These are phyloP conservation scores for Myopa testacea DNA, from an alignment of 2,888 invertebrate genomes.

Conservation along the genomic window DNA sequence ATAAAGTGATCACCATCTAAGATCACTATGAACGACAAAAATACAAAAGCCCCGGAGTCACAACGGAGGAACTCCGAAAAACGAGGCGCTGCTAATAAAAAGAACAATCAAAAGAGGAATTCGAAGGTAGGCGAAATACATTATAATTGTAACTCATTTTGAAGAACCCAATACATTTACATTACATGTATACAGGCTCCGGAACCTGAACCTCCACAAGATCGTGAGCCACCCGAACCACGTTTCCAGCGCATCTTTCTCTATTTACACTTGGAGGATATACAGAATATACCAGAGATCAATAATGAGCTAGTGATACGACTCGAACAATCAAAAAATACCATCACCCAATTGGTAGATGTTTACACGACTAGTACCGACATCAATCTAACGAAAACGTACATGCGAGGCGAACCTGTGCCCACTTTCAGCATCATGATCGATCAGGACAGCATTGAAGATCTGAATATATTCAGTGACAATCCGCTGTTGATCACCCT, in stretches of 20 bases:
- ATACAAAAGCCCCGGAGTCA: too few species aligned
- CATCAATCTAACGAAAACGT: slow-evolving; percentile 50
- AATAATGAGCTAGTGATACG: slow-evolving; percentile 52
- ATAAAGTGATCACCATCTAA: too few species aligned
- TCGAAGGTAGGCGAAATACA: too few species aligned
- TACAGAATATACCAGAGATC: slow-evolving; percentile 47
- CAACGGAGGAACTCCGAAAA: too few species aligned
- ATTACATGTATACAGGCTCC: not conserved
- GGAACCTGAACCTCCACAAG: not conserved
- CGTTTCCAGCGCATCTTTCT: slow-evolving; percentile 54
- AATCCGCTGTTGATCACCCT: slow-evolving; percentile 56
- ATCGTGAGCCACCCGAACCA: not conserved
- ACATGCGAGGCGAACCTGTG: slow-evolving; percentile 32
- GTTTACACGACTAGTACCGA: slow-evolving; percentile 55
- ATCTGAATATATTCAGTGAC: slow-evolving; percentile 57
- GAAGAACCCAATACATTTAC: too few species aligned
- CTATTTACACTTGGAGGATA: slow-evolving; percentile 55
- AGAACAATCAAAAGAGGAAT: too few species aligned
- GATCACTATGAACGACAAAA: too few species aligned
- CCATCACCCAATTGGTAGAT: slow-evolving; percentile 56
- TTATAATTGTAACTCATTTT: too few species aligned
- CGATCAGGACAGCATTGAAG: slow-evolving; percentile 57
- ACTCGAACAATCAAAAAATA: slow-evolving; percentile 53
- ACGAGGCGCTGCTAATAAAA: too few species aligned
- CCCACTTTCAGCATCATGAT: slow-evolving; percentile 58